These are phyloP conservation scores for Chalcis sispes DNA, from an alignment of 2,888 invertebrate species.

Conservation along the genomic window DNA sequence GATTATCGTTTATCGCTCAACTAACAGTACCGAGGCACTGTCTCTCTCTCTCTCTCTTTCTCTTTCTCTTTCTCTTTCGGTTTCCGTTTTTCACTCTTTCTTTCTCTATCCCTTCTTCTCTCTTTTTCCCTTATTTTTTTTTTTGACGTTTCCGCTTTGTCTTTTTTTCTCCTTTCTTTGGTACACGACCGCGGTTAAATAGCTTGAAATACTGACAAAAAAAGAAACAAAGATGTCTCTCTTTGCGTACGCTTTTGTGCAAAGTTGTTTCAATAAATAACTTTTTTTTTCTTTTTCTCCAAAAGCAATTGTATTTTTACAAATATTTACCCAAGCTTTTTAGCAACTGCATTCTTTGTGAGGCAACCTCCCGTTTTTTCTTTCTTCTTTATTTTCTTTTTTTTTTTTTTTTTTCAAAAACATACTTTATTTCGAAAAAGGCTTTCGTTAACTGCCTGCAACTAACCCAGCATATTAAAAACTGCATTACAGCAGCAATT, in stretches of 20 bases:
- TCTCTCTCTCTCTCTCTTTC: conserved; percentile 9
- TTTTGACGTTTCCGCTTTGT: background rate
- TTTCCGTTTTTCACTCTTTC: no score
- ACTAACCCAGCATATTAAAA: conserved; percentile 20
- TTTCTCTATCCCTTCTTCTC: background rate
- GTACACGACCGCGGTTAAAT: no score
- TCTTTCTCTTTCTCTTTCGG: background rate
- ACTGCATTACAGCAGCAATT: conserved; percentile 10
- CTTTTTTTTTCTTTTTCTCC: no score
- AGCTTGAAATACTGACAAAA: no score
- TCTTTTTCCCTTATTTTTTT: background rate
- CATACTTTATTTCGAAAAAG: background rate
- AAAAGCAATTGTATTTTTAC: background rate
- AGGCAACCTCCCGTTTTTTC: background rate
- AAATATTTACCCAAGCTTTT: background rate
- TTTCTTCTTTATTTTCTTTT: no score
- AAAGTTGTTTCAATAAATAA: background rate
- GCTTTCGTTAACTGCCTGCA: background rate
- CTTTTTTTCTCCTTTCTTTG: no score
- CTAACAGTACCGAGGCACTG: conserved; percentile 60
- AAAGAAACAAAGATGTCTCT: background rate
- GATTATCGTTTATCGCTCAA: conserved; percentile 73
- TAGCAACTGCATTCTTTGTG: background rate
- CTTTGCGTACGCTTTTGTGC: background rate
- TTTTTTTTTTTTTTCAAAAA: background rate